Base-by-base conservation (phyloP, 2,888 invertebrate genomes). In the Drosophila mimica region DNA sequence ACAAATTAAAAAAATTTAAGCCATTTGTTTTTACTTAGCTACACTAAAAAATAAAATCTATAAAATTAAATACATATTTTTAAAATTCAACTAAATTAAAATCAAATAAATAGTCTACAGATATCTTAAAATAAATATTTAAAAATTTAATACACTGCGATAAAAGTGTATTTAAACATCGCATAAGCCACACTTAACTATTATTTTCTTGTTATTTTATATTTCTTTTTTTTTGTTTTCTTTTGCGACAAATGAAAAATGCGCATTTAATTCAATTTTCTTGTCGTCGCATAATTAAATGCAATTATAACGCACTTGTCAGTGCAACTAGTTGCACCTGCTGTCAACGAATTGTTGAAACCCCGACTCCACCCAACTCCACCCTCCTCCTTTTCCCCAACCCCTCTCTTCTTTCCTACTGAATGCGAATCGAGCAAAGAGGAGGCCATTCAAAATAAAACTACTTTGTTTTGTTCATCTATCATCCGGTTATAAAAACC, bases 251-350 rank as follows among this genome's bases (percentile, higher is more conserved):
- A 52, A 43, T 48, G 56, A 75, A 77, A 74, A 75, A 67, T 61
- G 60, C 17, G 76, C 72, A 66, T 63, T 81, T 77, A 69, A 81
- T 76, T 76, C 73, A 69, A 75, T 81, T 81, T 88, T 72, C 79
- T 69, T 76, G 70, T 68, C 56, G 72, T 72, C 82, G 79, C 76
- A 61, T 77, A 81, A 87, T 89, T 87, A 87, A 89, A 70, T 74
- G 71, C 72, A 87, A 83, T 87, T 89, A 88, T 63, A 76, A 40
- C 69, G 69, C 81, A 80, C 68, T 72, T 66, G 76, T 64, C 62
- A 64, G 48, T 70, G 63, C 13, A 36, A n/a, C 40, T 31, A 5
- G 1, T 31, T 64, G 75, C 70, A 79, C 65, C 79, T 79, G 76
- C 52, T 53, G 51, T 34, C 48, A 25, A 59, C 36, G 30, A 53